Conservation (phyloP, 2,888 invertebrate genomes). For the Xanthorhoe spadicearia region DNA sequence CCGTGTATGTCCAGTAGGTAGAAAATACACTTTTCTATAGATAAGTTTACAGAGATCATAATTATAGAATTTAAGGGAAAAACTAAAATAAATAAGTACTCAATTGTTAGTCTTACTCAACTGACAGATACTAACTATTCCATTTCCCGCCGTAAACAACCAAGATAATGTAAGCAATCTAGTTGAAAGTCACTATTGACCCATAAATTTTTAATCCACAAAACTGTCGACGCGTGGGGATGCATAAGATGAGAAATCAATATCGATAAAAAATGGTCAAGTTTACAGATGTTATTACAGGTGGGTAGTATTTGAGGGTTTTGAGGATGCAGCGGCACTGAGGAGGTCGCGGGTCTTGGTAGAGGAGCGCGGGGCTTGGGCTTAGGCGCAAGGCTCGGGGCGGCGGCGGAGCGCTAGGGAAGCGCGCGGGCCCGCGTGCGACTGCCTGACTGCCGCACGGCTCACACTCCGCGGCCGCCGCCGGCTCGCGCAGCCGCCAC, state of each 20-base stretch:
- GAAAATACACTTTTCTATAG: too few species aligned
- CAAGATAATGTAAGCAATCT: conserved; percentile 76
- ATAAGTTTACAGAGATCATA: too few species aligned
- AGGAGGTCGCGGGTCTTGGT: conserved; percentile 51
- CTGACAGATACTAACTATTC: conserved; percentile 38
- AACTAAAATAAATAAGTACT: too few species aligned
- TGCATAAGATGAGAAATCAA: conserved; percentile 18
- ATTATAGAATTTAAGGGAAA: too few species aligned
- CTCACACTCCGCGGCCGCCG: conserved; percentile 38
- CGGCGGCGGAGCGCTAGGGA: conserved; percentile 74
- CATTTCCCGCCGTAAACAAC: conserved; percentile 78
- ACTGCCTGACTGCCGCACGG: conserved; percentile 71
- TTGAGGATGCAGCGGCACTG: conserved; percentile 50
- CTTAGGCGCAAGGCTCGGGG: conserved; percentile 62
- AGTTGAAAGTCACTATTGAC: conserved; percentile 70
- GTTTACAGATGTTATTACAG: conserved; percentile 15
- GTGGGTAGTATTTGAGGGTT: conserved; percentile 53
- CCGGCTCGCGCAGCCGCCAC: conserved; percentile 38
- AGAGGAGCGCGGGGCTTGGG: conserved; percentile 61
- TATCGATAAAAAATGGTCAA: background rate
- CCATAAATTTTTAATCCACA: conserved; percentile 64
- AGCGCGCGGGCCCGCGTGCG: conserved; percentile 79
- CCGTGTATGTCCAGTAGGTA: background rate
- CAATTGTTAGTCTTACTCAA: background rate
- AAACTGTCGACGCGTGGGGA: conserved; percentile 27